phyloP scores from a whole-genome alignment of 2,113 vertebrate species.

The Nematolebias whitei region DNA sequence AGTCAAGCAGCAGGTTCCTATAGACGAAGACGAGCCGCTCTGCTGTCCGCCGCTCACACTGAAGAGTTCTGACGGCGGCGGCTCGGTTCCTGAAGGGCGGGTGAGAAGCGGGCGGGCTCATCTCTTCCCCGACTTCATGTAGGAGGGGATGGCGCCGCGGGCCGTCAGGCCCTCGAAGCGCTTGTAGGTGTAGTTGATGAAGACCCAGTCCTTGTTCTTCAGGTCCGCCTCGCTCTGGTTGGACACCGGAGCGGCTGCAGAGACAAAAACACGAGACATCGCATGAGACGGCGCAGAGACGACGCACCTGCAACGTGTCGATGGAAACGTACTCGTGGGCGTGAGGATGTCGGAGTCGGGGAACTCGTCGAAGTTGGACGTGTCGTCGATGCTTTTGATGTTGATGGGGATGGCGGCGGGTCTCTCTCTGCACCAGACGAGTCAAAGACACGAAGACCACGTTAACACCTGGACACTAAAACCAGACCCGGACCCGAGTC shows the following conservation, averaged over 20 bases:
- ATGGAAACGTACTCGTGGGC: constrained; percentile 83
- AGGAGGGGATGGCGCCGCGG: constrained; percentile 94
- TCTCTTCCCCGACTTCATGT: constrained; percentile 94
- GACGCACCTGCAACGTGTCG: too few relatives aligned
- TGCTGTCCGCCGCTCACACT: neutral
- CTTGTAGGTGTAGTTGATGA: constrained; percentile 99
- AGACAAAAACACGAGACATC: neutral
- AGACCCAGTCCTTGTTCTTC: constrained; percentile 99
- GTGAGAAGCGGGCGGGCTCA: constrained; percentile 46
- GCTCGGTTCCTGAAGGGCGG: constrained; percentile 15
- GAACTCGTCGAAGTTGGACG: constrained; percentile 98
- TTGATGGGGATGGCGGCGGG: constrained; percentile 97
- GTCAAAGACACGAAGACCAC: too few relatives aligned
- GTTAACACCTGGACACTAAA: too few relatives aligned
- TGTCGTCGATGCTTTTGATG: constrained; percentile 99
- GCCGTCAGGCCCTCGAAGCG: constrained; percentile 97
- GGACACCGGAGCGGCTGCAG: constrained; percentile 70
- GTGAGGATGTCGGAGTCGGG: constrained; percentile 98
- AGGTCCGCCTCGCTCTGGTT: constrained; percentile 93
- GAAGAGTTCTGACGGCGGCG: neutral
- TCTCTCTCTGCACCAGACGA: constrained; percentile 85
- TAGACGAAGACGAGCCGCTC: constrained; percentile 15
- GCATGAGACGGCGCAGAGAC: too few relatives aligned
- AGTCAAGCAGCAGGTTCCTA: constrained; percentile 42
- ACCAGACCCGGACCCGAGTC: too few relatives aligned